Conservation (phyloP, 2,113 vertebrate species). For the Brachionichthys hirsutus region DNA sequence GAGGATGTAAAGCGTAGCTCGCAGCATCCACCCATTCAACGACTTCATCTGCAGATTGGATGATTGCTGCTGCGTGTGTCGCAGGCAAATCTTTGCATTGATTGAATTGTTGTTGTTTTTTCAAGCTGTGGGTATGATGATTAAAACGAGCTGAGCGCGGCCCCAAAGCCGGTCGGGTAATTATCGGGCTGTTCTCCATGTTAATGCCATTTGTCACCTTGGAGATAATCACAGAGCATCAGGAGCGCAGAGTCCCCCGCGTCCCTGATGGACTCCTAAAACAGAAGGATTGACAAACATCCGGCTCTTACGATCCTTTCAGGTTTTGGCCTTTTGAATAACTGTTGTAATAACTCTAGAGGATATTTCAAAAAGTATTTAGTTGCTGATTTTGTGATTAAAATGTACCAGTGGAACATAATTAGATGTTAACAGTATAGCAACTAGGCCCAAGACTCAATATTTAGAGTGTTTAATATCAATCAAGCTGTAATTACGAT, state of each 20-base stretch:
- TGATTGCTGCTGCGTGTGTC: slow-evolving; percentile 44
- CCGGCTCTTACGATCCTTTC: slow-evolving; percentile 3
- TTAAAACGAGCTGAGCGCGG: slow-evolving; percentile 59
- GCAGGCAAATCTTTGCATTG: slow-evolving; percentile 32
- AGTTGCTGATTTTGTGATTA: too few species aligned
- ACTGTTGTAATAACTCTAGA: too few species aligned
- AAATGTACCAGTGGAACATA: too few species aligned
- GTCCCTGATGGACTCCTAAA: slow-evolving; percentile 38
- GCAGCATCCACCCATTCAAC: slow-evolving; percentile 27
- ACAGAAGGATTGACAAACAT: slow-evolving; percentile 37
- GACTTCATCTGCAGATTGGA: slow-evolving; percentile 54
- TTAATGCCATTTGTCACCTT: slow-evolving; percentile 76
- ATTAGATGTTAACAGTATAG: too few species aligned
- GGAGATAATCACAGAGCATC: slow-evolving; percentile 70
- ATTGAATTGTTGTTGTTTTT: slow-evolving; percentile 65
- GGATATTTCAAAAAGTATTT: too few species aligned
- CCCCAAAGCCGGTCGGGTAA: slow-evolving; percentile 69
- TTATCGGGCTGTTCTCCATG: slow-evolving; percentile 75
- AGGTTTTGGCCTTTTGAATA: background rate
- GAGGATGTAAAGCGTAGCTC: slow-evolving; percentile 31
- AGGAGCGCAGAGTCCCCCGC: slow-evolving; percentile 39
- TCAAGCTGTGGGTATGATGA: slow-evolving; percentile 60
- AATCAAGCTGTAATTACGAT: too few species aligned
- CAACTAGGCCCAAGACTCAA: too few species aligned
- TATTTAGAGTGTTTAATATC: too few species aligned